Evolutionary conservation across 2,797 vertebrate genomes (phyloP).

Genomic region (Alcedo atthis): DNA sequence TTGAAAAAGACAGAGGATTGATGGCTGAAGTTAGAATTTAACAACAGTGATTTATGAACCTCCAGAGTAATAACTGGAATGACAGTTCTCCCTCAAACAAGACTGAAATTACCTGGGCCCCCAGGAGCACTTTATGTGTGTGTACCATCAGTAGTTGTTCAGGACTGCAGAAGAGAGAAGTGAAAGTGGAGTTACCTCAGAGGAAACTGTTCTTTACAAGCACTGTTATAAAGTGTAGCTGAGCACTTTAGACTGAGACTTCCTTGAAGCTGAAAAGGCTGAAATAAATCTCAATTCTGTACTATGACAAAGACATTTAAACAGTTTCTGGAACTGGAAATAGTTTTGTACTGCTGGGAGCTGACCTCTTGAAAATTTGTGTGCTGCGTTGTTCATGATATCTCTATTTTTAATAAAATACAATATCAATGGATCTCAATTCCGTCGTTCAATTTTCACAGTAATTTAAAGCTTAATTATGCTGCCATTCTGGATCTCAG

Average conservation of each 20-base stretch:
- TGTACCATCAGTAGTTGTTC: background rate
- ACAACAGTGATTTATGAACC: background rate
- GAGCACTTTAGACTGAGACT: background rate
- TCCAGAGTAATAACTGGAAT: background rate
- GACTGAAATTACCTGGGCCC: background rate
- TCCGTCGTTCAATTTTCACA: conserved; percentile 38
- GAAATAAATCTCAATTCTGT: background rate
- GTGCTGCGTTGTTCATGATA: conserved; percentile 26
- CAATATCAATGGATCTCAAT: conserved; percentile 48
- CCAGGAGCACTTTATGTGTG: background rate
- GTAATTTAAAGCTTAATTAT: conserved; percentile 59
- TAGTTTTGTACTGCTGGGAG: background rate
- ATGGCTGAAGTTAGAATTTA: background rate
- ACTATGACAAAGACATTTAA: background rate
- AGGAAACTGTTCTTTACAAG: background rate
- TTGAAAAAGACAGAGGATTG: background rate
- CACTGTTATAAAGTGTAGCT: background rate
- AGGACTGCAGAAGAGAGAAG: background rate
- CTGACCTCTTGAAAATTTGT: conserved; percentile 34
- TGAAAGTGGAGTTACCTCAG: background rate
- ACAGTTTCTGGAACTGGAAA: conserved; percentile 12
- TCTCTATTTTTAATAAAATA: conserved; percentile 47
- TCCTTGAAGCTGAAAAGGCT: conserved; percentile 2
- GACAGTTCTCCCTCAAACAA: background rate
- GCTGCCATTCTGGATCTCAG: conserved; percentile 19